These are phyloP conservation scores for Percopsis omiscomaycus DNA, from an alignment of 2,797 vertebrate species.

Conservation along the genomic window DNA sequence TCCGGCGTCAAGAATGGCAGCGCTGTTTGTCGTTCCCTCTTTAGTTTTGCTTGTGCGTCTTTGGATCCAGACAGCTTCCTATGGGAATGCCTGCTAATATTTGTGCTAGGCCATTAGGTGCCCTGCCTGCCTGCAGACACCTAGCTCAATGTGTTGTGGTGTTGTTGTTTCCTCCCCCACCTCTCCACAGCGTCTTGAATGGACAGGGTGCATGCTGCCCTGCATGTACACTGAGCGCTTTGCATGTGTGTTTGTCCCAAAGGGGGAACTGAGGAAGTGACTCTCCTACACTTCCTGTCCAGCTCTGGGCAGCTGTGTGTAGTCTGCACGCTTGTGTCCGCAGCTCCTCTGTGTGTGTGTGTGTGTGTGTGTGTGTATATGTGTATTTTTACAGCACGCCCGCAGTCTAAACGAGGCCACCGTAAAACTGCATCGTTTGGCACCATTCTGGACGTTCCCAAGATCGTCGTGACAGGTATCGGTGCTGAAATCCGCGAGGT, in stretches of 20 bases:
- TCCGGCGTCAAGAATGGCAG: conserved; percentile 5
- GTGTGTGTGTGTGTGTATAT: conserved; percentile 86
- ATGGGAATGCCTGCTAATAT: conserved; percentile 31
- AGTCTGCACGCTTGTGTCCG: conserved; percentile 92
- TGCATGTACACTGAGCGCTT: conserved; percentile 52
- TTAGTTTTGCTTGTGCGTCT: conserved; percentile 13
- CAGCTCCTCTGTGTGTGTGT: conserved; percentile 76
- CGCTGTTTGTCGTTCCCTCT: not conserved
- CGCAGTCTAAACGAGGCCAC: conserved; percentile 97
- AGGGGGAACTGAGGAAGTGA: not conserved
- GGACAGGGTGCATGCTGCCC: conserved; percentile 62
- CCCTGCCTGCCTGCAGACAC: conserved; percentile 1
- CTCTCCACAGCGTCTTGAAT: conserved; percentile 24
- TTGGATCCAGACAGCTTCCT: conserved; percentile 17
- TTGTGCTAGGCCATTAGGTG: conserved; percentile 23
- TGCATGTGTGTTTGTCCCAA: conserved; percentile 52
- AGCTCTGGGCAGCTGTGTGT: conserved; percentile 59
- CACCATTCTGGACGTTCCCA: conserved; percentile 99
- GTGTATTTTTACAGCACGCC: conserved; percentile 96
- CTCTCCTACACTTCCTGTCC: conserved; percentile 29
- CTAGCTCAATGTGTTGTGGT: not conserved
- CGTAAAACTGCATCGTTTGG: conserved; percentile 99
- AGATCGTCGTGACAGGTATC: conserved; percentile 99
- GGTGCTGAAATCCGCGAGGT: conserved; percentile 76
- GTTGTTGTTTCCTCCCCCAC: not conserved